Percentiles rank a stretch among this genome's conserved stretches.
phyloP scores from a whole-genome alignment of 2,888 invertebrate genomes.

The Lasioglossum vierecki region DNA sequence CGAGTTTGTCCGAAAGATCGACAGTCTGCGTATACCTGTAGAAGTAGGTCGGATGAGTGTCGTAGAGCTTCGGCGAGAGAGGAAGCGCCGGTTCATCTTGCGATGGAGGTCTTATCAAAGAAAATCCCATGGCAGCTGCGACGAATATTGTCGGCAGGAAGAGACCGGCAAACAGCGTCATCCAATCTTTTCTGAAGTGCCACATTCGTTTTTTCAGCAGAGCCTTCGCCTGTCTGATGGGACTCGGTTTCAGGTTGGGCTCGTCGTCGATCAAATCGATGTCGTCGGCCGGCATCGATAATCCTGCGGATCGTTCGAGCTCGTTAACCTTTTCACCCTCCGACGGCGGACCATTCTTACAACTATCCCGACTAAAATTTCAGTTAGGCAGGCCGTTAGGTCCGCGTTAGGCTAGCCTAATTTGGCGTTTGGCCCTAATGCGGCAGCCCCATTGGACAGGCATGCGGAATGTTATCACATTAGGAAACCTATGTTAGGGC shows the following conservation, averaged over 20 bases:
- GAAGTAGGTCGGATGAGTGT: slow-evolving; percentile 83
- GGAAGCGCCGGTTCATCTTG: slow-evolving; percentile 86
- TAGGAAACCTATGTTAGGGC: too few relatives aligned
- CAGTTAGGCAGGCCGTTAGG: too few relatives aligned
- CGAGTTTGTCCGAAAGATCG: neutral
- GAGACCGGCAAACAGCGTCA: slow-evolving; percentile 86
- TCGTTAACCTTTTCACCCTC: neutral
- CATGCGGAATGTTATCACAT: too few relatives aligned
- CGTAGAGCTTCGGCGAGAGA: slow-evolving; percentile 85
- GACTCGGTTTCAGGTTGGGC: slow-evolving; percentile 67
- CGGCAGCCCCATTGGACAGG: too few relatives aligned
- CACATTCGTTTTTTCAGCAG: slow-evolving; percentile 86
- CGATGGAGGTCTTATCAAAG: slow-evolving; percentile 87
- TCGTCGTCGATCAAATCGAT: slow-evolving; percentile 71
- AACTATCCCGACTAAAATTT: too few relatives aligned
- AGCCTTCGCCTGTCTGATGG: slow-evolving; percentile 81
- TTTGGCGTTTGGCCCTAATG: too few relatives aligned
- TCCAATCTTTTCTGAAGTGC: slow-evolving; percentile 87
- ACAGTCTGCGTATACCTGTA: slow-evolving; percentile 75
- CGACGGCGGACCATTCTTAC: neutral
- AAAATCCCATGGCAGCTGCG: slow-evolving; percentile 89
- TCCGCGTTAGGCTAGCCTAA: too few relatives aligned
- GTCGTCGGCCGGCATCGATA: slow-evolving; percentile 65
- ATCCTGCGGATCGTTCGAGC: slow-evolving; percentile 49
- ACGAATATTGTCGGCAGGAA: slow-evolving; percentile 88